Evolutionary conservation across 1,140 invertebrate genomes (phyloP).

Genomic region (Eupeodes corollae): DNA sequence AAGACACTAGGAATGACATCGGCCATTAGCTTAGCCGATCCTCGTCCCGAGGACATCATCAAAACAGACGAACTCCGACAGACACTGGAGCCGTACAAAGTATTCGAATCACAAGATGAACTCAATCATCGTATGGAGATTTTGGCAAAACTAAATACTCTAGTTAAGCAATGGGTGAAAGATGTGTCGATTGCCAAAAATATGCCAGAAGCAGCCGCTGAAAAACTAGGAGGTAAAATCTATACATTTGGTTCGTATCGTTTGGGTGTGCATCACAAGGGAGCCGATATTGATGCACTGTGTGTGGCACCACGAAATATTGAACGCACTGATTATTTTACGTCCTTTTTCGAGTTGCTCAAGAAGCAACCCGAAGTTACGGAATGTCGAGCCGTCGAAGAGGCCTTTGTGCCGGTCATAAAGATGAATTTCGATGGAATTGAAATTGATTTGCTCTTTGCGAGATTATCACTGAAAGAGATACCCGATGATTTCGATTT

Average conservation of each 20-base stretch:
- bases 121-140: slow-evolving; percentile 80
- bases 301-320: slow-evolving; percentile 96
- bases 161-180: slow-evolving; percentile 87
- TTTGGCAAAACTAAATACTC: slow-evolving; percentile 70
- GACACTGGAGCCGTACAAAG: slow-evolving; percentile 72
- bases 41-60: slow-evolving; percentile 73
- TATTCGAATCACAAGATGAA: slow-evolving; percentile 85
- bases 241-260: slow-evolving; percentile 97
- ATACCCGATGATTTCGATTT: slow-evolving; percentile 79
- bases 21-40: slow-evolving; percentile 78
- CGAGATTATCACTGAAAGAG: slow-evolving; percentile 82
- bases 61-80: slow-evolving; percentile 75
- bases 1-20: slow-evolving; percentile 80
- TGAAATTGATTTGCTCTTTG: slow-evolving; percentile 97
- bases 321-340: slow-evolving; percentile 87
- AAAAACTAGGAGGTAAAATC: slow-evolving; percentile 91
- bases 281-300: slow-evolving; percentile 97
- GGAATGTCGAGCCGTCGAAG: slow-evolving; percentile 67
- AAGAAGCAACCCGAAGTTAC: slow-evolving; percentile 77
- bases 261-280: slow-evolving; percentile 85
- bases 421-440: slow-evolving; percentile 99
- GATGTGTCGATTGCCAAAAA: slow-evolving; percentile 79
- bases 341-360: slow-evolving; percentile 84
- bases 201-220: slow-evolving; percentile 75
- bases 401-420: slow-evolving; percentile 98